phyloP scores from a whole-genome alignment of 2,888 invertebrate genomes.

The Helleia helle region DNA sequence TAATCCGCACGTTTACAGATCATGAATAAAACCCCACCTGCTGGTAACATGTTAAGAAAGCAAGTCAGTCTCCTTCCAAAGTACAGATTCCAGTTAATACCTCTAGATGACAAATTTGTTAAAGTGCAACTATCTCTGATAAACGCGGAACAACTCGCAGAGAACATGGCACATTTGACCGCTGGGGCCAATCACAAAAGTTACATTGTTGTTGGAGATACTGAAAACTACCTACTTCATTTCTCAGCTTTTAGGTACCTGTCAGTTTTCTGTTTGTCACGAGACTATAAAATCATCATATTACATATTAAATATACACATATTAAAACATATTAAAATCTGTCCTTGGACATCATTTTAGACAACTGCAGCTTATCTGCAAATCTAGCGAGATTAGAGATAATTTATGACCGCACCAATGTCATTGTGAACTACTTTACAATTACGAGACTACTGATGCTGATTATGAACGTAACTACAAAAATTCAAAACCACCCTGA shows the following conservation, averaged over 20 bases:
- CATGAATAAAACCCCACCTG: conserved; percentile 81
- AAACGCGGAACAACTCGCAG: conserved; percentile 56
- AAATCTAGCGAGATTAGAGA: too few relatives aligned
- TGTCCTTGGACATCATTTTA: too few relatives aligned
- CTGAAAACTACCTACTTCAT: conserved; percentile 74
- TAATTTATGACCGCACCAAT: too few relatives aligned
- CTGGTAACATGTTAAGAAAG: conserved; percentile 79
- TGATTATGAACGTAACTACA: too few relatives aligned
- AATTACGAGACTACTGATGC: too few relatives aligned
- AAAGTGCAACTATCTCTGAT: conserved; percentile 42
- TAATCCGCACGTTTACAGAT: conserved; percentile 58
- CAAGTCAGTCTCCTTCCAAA: conserved; percentile 77
- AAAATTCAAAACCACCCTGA: too few relatives aligned
- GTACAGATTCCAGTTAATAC: conserved; percentile 64
- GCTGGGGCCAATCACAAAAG: conserved; percentile 68
- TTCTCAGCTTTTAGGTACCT: conserved; percentile 73
- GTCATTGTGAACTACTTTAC: too few relatives aligned
- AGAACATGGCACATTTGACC: conserved; percentile 53
- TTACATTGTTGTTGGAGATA: conserved; percentile 78
- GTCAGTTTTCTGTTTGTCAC: too few relatives aligned
- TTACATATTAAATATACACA: too few relatives aligned
- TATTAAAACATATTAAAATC: too few relatives aligned
- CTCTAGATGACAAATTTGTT: conserved; percentile 40
- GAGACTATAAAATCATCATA: too few relatives aligned
- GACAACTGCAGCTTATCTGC: too few relatives aligned